phyloP scores from a whole-genome alignment of 2,888 invertebrate genomes.

The Drosophila kanekoi region DNA sequence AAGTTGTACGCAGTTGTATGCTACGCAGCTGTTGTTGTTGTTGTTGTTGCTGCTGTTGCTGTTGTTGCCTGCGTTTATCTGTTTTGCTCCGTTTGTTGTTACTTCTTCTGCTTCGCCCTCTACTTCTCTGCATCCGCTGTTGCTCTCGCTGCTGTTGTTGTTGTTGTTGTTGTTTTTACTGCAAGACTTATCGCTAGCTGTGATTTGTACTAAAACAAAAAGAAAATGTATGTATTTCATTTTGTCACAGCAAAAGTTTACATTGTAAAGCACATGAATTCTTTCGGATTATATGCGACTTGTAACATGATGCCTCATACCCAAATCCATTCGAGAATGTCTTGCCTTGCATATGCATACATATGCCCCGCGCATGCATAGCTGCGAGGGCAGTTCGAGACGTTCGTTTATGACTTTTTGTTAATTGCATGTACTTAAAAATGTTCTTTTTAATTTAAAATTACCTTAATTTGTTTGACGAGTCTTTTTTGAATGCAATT shows the following conservation, averaged over 20 bases:
- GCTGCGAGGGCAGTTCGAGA: constrained; percentile 36
- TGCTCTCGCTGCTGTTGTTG: constrained; percentile 16
- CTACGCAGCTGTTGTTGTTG: constrained; percentile 45
- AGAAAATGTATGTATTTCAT: constrained; percentile 26
- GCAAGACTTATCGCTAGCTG: constrained; percentile 34
- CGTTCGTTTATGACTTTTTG: not conserved
- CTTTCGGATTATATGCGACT: constrained; percentile 35
- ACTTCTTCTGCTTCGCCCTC: constrained; percentile 32
- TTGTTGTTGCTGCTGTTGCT: constrained; percentile 3
- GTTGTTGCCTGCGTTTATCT: constrained; percentile 36
- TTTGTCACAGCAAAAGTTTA: constrained; percentile 43
- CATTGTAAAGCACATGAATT: constrained; percentile 38
- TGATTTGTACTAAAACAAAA: constrained; percentile 17
- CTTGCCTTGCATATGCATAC: constrained; percentile 56
- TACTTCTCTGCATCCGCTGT: constrained; percentile 48
- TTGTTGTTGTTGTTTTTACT: constrained; percentile 16
- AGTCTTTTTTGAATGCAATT: too few species aligned
- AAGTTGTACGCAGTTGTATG: constrained; percentile 26
- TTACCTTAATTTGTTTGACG: too few species aligned
- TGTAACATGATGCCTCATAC: constrained; percentile 50
- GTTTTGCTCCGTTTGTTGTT: constrained; percentile 52
- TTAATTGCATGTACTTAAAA: too few species aligned
- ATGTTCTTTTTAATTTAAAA: too few species aligned
- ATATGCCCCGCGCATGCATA: constrained; percentile 8
- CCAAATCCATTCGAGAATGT: constrained; percentile 54